Conservation (phyloP, 2,888 invertebrate species). For the Drosophila koepferae region DNA sequence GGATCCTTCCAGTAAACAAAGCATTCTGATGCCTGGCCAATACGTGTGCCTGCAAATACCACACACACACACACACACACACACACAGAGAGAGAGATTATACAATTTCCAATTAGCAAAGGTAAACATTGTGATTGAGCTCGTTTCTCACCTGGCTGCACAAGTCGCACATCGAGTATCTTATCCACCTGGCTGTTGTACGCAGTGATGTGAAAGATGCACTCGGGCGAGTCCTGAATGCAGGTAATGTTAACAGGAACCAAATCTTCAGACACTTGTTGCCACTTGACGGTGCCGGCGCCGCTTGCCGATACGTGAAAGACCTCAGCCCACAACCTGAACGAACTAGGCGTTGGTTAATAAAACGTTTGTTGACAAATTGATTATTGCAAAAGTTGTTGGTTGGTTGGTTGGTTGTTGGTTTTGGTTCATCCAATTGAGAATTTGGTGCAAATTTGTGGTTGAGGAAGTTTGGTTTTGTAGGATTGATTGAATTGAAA, state of each 20-base stretch:
- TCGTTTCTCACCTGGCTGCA: conserved; percentile 93
- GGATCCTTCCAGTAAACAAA: conserved; percentile 99
- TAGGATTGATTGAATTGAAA: conserved; percentile 42
- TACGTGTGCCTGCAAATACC: conserved; percentile 91
- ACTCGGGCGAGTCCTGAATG: conserved; percentile 98
- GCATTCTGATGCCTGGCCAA: conserved; percentile 99
- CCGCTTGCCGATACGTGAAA: conserved; percentile 98
- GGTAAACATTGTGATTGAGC: background rate
- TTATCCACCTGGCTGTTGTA: conserved; percentile 99
- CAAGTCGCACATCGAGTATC: conserved; percentile 97
- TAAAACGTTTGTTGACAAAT: conserved; percentile 49
- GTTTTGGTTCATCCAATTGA: conserved; percentile 52
- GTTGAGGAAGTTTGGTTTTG: conserved; percentile 23
- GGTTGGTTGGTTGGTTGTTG: conserved; percentile 23
- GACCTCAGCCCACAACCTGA: conserved; percentile 98
- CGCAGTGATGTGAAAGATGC: conserved; percentile 99
- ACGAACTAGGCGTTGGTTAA: conserved; percentile 84
- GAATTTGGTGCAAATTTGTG: conserved; percentile 45
- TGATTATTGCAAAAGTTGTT: conserved; percentile 41
- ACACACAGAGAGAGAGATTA: background rate
- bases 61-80: conserved; percentile 4
- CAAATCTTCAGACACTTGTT: conserved; percentile 98
- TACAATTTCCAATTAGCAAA: conserved; percentile 29
- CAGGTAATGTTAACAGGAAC: conserved; percentile 99
- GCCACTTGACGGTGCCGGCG: conserved; percentile 97